A percentile compares a stretch with the other conserved stretches of the same genome.
These are phyloP conservation scores for Enteromius radiatus DNA, from an alignment of 2,797 vertebrate species.

Conservation along the genomic window DNA sequence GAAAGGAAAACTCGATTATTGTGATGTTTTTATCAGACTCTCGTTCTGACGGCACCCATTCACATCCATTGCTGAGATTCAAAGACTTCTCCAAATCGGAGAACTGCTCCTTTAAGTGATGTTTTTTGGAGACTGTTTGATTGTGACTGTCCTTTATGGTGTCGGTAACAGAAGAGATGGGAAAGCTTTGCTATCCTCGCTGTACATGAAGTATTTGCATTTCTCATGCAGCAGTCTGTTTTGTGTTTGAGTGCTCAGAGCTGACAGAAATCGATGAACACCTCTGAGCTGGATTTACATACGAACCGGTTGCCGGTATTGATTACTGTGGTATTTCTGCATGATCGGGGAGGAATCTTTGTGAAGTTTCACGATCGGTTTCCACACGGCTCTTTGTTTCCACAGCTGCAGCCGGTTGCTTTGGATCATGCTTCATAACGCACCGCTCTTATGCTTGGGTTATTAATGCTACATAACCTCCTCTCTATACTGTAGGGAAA, in stretches of 20 bases:
- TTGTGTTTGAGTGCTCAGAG: not conserved
- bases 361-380: conserved; percentile 5
- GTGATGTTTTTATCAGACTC: not conserved
- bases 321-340: conserved; percentile 4
- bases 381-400: conserved; percentile 26
- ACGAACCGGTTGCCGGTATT: not conserved
- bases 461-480: not conserved
- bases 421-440: conserved; percentile 43
- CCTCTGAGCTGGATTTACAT: not conserved
- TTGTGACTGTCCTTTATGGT: no score
- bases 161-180: no score
- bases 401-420: conserved; percentile 59
- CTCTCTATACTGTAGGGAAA: not conserved
- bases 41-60: not conserved
- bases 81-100: not conserved
- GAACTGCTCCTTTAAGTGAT: no score
- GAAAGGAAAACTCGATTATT: not conserved
- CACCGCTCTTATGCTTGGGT: not conserved
- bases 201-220: not conserved
- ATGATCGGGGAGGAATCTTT: conserved; percentile 2
- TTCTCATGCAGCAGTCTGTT: not conserved
- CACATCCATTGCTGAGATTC: not conserved
- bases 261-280: not conserved
- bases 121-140: no score
- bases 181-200: not conserved